Evolutionary conservation across 2,113 vertebrate genomes (phyloP).

Genomic region (Pedetes capensis): DNA sequence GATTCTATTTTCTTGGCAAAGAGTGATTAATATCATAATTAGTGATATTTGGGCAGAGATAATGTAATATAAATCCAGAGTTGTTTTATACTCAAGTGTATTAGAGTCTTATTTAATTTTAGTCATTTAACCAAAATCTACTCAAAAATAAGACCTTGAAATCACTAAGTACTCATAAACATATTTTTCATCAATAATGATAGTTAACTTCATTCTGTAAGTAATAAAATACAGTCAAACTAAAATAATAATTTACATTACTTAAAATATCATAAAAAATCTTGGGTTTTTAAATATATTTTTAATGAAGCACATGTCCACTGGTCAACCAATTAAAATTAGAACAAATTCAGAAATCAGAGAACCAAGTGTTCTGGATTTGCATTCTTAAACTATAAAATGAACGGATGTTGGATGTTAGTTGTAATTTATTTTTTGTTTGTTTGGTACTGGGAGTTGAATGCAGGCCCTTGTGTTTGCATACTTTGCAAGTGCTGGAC

Average conservation of each 20-base stretch:
- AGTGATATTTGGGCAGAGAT: neutral
- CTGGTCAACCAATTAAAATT: neutral
- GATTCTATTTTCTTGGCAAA: neutral
- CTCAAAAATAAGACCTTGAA: neutral
- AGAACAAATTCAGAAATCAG: neutral
- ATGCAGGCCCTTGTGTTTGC: too few species aligned
- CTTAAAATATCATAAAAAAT: neutral
- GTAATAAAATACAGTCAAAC: neutral
- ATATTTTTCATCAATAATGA: neutral
- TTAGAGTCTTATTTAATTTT: neutral
- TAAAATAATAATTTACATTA: neutral
- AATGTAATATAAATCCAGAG: neutral
- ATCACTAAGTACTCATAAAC: neutral
- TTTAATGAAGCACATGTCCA: neutral
- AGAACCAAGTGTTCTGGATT: neutral
- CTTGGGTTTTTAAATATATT: neutral
- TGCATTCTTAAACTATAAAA: neutral
- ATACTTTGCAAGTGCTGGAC: too few species aligned
- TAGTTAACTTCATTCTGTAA: neutral
- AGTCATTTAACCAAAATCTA: neutral
- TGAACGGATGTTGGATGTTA: too few species aligned
- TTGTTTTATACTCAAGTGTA: neutral
- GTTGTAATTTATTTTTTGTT: too few species aligned
- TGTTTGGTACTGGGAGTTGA: too few species aligned
- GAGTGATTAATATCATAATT: neutral